These are phyloP conservation scores for Tenthredo notha DNA, from an alignment of 2,888 invertebrate species.

Conservation along the genomic window DNA sequence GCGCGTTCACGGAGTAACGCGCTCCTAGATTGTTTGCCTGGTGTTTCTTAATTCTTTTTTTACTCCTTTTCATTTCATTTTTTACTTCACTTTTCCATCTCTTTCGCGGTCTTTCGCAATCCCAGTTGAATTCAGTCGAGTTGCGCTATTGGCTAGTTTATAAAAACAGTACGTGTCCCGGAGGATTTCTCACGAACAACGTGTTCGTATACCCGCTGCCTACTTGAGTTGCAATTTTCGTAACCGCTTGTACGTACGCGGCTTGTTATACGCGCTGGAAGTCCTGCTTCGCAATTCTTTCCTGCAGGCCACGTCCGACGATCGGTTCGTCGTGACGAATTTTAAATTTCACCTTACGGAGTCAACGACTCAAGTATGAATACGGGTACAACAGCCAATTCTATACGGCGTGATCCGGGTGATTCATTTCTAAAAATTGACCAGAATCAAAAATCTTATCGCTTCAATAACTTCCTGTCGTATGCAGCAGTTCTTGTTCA, in stretches of 20 bases:
- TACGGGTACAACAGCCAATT: not conserved
- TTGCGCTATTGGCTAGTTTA: constrained; percentile 17
- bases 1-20: constrained; percentile 17
- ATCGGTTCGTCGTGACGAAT: constrained; percentile 34
- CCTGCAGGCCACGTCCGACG: constrained; percentile 33
- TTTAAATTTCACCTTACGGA: constrained; percentile 37
- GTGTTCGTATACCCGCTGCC: constrained; percentile 8
- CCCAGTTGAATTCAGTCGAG: not conserved
- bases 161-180: constrained; percentile 35
- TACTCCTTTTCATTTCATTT: not conserved
- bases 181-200: constrained; percentile 40
- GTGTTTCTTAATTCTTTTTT: not conserved
- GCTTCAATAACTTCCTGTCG: not conserved
- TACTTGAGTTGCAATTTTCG: constrained; percentile 45
- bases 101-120: not conserved
- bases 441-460: constrained; percentile 15
- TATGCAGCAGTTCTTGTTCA: too few relatives aligned
- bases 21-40: not conserved
- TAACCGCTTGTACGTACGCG: constrained; percentile 41
- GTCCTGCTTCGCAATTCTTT: constrained; percentile 32
- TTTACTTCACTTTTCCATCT: not conserved
- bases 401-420: not conserved
- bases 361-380: constrained; percentile 38
- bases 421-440: constrained; percentile 8
- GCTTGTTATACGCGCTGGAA: constrained; percentile 26